Evolutionary conservation across 2,888 invertebrate species (phyloP), one percentile per base, ranked within the genome.

Genomic region (Crocallis elinguaria): DNA sequence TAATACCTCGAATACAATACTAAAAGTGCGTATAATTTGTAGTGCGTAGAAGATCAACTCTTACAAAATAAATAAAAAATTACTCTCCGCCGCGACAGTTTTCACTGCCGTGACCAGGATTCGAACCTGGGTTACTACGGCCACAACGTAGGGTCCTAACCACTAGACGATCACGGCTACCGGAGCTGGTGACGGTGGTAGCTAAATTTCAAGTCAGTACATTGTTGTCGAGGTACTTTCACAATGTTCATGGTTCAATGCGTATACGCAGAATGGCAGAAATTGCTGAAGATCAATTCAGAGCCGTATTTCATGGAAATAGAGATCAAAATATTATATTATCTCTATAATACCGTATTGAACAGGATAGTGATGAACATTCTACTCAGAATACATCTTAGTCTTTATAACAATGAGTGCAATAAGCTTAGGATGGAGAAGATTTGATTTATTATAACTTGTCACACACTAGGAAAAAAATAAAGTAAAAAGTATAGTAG

Each of bases 61-160:
- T n/a, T n/a, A n/a, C n/a, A n/a, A 19, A 13, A 29, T 27, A 41
- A 60, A 51, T 60, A 60, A 64, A 64, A 30, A 12, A 4, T 35
- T 27, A 32, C 8, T 57, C 75, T 73, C 77, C 75, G 67, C 74
- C 75, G 73, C 57, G 73, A 76, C 75, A 79, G 78, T 76, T 65
- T 37, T 23, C 72, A 80, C 80, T 84, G 82, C 93, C 93, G 93
- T 93, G 93, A 93, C 94, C 93, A 93, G 94, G 94, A 94, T 93
- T 94, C 94, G 94, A 94, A 94, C 94, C 94, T 94, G 94, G 94
- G 94, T 94, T 94, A 93, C 93, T 93, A 93, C 94, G 93, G 93
- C 94, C 93, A 94, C 94, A 94, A 94, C 93, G 93, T 93, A 93
- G 93, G 92, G 93, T 93, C 93, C 93, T 94, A 94, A 94, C 93